phyloP scores from a whole-genome alignment of 1,140 invertebrate genomes.

The Dendroctonus ponderosae region DNA sequence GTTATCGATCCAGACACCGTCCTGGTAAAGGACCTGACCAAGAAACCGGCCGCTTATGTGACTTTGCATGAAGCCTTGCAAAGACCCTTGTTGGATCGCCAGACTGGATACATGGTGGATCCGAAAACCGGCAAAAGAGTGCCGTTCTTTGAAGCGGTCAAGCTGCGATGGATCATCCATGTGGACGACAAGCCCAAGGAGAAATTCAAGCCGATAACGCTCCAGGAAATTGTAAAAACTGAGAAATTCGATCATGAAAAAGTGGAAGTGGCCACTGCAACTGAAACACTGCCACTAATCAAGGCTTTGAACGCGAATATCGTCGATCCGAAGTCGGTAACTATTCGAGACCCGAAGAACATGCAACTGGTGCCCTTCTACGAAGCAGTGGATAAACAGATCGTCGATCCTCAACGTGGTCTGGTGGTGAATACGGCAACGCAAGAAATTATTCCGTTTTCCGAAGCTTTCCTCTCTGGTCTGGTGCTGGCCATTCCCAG shows the following conservation, averaged over 20 bases:
- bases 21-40: slow-evolving; percentile 73
- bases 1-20: slow-evolving; percentile 74
- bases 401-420: slow-evolving; percentile 74
- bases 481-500: slow-evolving; percentile 64
- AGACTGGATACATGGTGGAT: slow-evolving; percentile 79
- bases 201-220: slow-evolving; percentile 51
- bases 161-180: slow-evolving; percentile 68
- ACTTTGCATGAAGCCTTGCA: slow-evolving; percentile 73
- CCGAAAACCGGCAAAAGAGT: slow-evolving; percentile 76
- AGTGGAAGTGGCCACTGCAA: slow-evolving; percentile 63
- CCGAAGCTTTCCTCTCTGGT: slow-evolving; percentile 69
- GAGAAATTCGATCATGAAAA: slow-evolving; percentile 63
- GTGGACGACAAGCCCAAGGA: slow-evolving; percentile 54
- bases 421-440: slow-evolving; percentile 69
- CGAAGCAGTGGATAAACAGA: slow-evolving; percentile 73
- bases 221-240: slow-evolving; percentile 66
- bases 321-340: slow-evolving; percentile 72
- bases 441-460: slow-evolving; percentile 65
- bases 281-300: slow-evolving; percentile 61
- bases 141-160: slow-evolving; percentile 81
- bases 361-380: slow-evolving; percentile 70
- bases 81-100: slow-evolving; percentile 70
- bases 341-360: slow-evolving; percentile 66
- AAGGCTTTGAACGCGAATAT: slow-evolving; percentile 71
- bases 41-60: slow-evolving; percentile 65